Conservation (phyloP, 2,888 invertebrate genomes). For the Bugulina stolonifera region DNA sequence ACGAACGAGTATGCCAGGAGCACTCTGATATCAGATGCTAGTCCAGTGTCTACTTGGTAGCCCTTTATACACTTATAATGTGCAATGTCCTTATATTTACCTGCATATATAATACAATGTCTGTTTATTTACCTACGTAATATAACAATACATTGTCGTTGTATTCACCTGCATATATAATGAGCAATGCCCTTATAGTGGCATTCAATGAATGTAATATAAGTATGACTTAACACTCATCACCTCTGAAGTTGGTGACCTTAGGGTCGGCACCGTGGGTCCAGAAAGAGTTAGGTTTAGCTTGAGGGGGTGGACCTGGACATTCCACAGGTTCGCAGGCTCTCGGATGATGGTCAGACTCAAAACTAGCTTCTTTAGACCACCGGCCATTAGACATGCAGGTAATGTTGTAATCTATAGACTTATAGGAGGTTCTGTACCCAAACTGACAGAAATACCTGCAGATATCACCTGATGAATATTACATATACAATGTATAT, state of each 20-base stretch:
- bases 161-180: too few relatives aligned
- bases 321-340: conserved; percentile 21
- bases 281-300: conserved; percentile 20
- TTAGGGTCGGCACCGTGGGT: background rate
- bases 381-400: background rate
- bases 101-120: too few relatives aligned
- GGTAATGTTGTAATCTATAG: conserved; percentile 1
- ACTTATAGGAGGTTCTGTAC: conserved; percentile 3
- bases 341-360: background rate
- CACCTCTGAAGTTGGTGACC: background rate
- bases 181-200: too few relatives aligned
- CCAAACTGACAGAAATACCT: conserved; percentile 24
- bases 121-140: too few relatives aligned
- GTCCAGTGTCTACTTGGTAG: conserved; percentile 7
- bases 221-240: too few relatives aligned
- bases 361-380: conserved; percentile 17
- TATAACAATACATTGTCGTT: background rate
- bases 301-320: conserved; percentile 5
- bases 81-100: background rate
- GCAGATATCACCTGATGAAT: background rate
- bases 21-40: background rate
- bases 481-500: too few relatives aligned
- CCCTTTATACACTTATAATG: background rate
- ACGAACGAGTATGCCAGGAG: background rate
- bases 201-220: too few relatives aligned